Conservation (phyloP, 64 coral and sea anemone genomes). For the Orbicella faveolata region DNA sequence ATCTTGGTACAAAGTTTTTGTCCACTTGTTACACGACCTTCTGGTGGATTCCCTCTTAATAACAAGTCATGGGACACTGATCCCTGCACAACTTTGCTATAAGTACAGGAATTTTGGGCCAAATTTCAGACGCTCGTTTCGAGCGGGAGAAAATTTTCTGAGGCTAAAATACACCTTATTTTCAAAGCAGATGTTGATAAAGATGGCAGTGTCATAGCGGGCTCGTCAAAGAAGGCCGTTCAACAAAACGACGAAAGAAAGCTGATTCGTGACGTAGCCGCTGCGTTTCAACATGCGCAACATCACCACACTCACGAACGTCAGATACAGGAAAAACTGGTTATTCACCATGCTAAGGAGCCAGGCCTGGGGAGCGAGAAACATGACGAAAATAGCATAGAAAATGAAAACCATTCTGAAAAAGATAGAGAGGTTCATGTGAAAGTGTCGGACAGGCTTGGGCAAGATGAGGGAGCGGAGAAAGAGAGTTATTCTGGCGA, state of each 20-base stretch:
- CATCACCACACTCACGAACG: neutral
- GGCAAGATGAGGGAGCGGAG: neutral
- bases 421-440: neutral
- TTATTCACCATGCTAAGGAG: neutral
- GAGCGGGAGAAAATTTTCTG: no score
- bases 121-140: no score
- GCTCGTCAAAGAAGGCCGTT: no score
- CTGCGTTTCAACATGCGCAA: neutral
- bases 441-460: neutral
- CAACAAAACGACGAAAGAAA: neutral
- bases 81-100: no score
- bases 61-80: no score
- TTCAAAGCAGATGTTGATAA: neutral
- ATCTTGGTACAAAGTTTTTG: no score
- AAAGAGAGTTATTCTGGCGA: neutral
- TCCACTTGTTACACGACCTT: no score
- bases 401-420: neutral
- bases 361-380: neutral
- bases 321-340: neutral
- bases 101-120: no score
- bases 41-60: no score
- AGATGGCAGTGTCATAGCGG: neutral
- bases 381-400: neutral
- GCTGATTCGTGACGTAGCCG: neutral
- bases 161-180: neutral